Evolutionary conservation across 2,888 invertebrate genomes (phyloP).

Genomic region (Scrobipalpa costella): DNA sequence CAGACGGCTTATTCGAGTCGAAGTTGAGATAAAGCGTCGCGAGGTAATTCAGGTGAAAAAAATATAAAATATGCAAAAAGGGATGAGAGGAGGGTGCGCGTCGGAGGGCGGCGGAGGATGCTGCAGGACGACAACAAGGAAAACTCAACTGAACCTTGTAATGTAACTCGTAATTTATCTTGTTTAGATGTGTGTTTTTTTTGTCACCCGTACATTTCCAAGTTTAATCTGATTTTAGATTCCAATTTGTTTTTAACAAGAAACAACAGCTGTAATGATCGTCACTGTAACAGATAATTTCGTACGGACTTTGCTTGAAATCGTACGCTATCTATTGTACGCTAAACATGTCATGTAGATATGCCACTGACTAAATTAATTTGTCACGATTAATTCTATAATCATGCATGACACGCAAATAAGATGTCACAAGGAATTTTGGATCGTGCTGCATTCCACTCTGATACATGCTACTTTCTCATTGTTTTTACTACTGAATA

Average conservation of each 20-base stretch:
- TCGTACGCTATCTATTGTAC: too few species aligned
- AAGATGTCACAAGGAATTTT: too few species aligned
- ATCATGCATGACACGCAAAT: too few species aligned
- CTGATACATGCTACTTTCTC: too few species aligned
- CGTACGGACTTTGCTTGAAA: too few species aligned
- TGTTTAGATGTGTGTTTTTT: not conserved
- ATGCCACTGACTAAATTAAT: too few species aligned
- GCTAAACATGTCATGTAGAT: too few species aligned
- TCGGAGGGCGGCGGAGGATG: not conserved
- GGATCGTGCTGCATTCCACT: too few species aligned
- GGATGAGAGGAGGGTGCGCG: constrained; percentile 11
- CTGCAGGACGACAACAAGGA: constrained; percentile 14
- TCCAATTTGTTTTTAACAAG: not conserved
- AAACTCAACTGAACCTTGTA: not conserved
- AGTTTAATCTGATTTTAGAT: not conserved
- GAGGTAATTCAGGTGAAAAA: constrained; percentile 6
- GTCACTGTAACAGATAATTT: too few species aligned
- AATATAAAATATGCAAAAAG: constrained; percentile 9
- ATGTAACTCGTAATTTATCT: not conserved
- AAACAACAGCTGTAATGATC: not conserved
- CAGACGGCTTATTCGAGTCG: not conserved
- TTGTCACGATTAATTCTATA: too few species aligned
- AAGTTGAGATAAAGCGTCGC: not conserved
- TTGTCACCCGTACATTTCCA: not conserved
- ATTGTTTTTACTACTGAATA: too few species aligned